These are phyloP conservation scores for Luscinia megarhynchos DNA, from an alignment of 2,797 vertebrate genomes.

Conservation along the genomic window DNA sequence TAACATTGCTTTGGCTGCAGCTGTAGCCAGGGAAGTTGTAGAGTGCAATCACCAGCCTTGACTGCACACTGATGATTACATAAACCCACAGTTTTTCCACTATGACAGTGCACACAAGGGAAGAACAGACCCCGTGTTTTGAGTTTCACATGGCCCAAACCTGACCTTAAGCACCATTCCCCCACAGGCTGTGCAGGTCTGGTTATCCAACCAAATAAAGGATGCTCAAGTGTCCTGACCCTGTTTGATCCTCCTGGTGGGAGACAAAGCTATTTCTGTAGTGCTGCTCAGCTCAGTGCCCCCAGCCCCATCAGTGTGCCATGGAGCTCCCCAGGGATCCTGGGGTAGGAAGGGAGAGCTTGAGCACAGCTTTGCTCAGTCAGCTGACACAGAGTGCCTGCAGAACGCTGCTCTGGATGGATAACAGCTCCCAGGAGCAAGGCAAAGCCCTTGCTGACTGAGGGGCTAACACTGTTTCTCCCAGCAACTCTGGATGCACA, in stretches of 20 bases:
- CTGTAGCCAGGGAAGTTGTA: not conserved
- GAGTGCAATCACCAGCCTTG: not conserved
- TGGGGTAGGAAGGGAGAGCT: not conserved
- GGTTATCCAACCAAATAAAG: not conserved
- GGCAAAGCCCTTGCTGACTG: not conserved
- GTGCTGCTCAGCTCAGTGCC: not conserved
- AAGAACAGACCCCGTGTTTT: not conserved
- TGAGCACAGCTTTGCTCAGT: not conserved
- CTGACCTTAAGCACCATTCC: accelerated
- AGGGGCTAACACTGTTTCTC: not conserved
- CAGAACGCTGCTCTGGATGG: not conserved
- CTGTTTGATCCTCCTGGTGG: not conserved
- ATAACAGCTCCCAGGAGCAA: not conserved
- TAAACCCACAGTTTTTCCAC: not conserved
- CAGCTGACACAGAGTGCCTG: not conserved
- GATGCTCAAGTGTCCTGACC: not conserved
- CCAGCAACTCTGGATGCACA: not conserved
- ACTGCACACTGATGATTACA: not conserved
- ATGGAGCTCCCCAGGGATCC: not conserved
- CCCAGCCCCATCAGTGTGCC: not conserved
- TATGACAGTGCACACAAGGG: not conserved
- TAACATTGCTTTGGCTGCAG: not conserved
- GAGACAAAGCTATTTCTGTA: not conserved
- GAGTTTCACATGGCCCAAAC: not conserved
- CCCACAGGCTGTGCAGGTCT: not conserved